Evolutionary conservation across 2,888 invertebrate species (phyloP).

Genomic region (Microctonus brassicae): DNA sequence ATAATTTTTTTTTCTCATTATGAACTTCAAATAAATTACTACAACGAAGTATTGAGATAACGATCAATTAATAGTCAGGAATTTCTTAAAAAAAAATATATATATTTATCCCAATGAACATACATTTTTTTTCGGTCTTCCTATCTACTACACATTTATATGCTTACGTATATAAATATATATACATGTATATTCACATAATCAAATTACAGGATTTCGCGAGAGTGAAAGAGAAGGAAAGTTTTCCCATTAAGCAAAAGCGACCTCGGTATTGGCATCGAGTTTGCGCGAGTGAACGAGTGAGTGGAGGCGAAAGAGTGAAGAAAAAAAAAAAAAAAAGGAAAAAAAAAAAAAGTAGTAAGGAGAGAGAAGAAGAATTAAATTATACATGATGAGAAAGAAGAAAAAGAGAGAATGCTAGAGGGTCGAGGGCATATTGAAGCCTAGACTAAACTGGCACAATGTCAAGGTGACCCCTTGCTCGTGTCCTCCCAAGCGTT

Average conservation of each 20-base stretch:
- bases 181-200: background rate
- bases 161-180: too few relatives aligned
- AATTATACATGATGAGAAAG: background rate
- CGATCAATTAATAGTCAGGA: conserved; percentile 4
- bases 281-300: conserved; percentile 21
- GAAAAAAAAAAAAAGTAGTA: conserved; percentile 1
- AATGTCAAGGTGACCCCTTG: conserved; percentile 61
- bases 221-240: conserved; percentile 55
- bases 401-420: background rate
- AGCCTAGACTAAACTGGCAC: conserved; percentile 60
- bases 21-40: background rate
- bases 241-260: conserved; percentile 40
- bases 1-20: conserved; percentile 1
- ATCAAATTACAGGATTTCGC: conserved; percentile 42
- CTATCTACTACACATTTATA: too few relatives aligned
- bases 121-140: background rate
- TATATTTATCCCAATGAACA: background rate
- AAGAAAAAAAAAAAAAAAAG: background rate
- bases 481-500: conserved; percentile 26
- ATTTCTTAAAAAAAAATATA: background rate
- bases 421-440: conserved; percentile 37
- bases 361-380: background rate
- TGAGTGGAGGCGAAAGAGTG: background rate
- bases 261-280: conserved; percentile 22
- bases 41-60: conserved; percentile 14